Conservation (phyloP, 2,113 vertebrate species). For the Amphiprion percula region DNA sequence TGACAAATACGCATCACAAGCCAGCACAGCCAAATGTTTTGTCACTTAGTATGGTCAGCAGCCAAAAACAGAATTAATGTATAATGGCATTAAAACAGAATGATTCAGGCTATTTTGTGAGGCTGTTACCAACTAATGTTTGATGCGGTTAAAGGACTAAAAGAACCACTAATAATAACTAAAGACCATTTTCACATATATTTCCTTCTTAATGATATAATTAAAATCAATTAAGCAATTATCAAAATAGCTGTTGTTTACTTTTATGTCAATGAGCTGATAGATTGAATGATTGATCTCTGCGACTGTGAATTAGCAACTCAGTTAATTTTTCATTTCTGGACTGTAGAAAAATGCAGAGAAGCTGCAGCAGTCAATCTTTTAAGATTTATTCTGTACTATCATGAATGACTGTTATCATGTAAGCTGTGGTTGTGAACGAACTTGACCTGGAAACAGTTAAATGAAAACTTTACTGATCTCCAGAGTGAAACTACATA, state of each 20-base stretch:
- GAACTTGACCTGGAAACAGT: constrained; percentile 2
- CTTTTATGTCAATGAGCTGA: not conserved
- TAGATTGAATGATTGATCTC: not conserved
- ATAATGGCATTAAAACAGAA: constrained; percentile 34
- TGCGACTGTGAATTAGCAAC: not conserved
- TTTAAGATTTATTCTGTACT: not conserved
- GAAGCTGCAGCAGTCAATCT: not conserved
- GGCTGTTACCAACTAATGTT: constrained; percentile 12
- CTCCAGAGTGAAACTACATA: constrained; percentile 37
- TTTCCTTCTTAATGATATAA: too few species aligned
- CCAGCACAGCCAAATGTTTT: constrained; percentile 34
- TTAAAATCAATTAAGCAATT: not conserved
- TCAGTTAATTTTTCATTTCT: not conserved
- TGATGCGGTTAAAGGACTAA: constrained; percentile 12
- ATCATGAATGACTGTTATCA: not conserved
- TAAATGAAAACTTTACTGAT: not conserved
- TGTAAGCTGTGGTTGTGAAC: constrained; percentile 15
- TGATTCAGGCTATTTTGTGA: constrained; percentile 21
- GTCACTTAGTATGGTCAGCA: constrained; percentile 34
- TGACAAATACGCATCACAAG: constrained; percentile 39
- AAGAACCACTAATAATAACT: constrained; percentile 12
- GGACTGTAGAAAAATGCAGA: not conserved
- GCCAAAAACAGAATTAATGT: constrained; percentile 42
- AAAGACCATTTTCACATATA: not conserved
- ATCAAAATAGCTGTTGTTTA: not conserved